phyloP scores from a whole-genome alignment of 2,888 invertebrate genomes.

The Philereme vetulata region DNA sequence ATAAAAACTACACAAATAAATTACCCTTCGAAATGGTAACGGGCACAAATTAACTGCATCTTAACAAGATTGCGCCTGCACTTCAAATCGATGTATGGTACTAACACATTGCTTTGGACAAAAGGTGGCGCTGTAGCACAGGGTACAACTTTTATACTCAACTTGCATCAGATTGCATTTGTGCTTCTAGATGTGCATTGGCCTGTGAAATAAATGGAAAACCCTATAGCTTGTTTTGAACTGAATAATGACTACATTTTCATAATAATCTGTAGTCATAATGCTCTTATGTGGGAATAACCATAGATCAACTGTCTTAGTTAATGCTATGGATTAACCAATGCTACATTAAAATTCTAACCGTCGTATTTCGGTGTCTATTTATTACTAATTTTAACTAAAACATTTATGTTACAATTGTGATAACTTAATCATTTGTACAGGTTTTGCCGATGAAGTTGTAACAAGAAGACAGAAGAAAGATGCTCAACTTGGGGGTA shows the following conservation, averaged over 20 bases:
- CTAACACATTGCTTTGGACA: conserved; percentile 41
- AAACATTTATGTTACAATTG: not conserved
- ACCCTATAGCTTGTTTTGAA: not conserved
- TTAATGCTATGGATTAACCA: not conserved
- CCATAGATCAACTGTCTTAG: not conserved
- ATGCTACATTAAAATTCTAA: conserved; percentile 11
- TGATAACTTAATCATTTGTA: conserved; percentile 21
- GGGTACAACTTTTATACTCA: conserved; percentile 24
- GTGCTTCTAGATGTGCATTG: conserved; percentile 79
- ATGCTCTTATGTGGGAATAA: conserved; percentile 12
- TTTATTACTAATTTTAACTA: conserved; percentile 14
- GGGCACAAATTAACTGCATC: conserved; percentile 32
- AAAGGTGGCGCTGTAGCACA: conserved; percentile 26
- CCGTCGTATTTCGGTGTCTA: conserved; percentile 20
- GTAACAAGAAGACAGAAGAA: conserved; percentile 81
- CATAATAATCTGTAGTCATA: not conserved
- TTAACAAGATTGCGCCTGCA: conserved; percentile 24
- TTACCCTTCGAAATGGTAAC: conserved; percentile 13
- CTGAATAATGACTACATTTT: not conserved
- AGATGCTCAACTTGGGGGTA: conserved; percentile 80
- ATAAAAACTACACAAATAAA: conserved; percentile 23
- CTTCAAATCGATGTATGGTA: conserved; percentile 34
- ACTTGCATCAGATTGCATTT: conserved; percentile 42
- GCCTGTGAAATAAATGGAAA: conserved; percentile 42
- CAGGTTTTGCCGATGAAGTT: conserved; percentile 82